Base-by-base conservation (phyloP, 2,888 invertebrate species). In the Scelioninae gen. 2 region DNA sequence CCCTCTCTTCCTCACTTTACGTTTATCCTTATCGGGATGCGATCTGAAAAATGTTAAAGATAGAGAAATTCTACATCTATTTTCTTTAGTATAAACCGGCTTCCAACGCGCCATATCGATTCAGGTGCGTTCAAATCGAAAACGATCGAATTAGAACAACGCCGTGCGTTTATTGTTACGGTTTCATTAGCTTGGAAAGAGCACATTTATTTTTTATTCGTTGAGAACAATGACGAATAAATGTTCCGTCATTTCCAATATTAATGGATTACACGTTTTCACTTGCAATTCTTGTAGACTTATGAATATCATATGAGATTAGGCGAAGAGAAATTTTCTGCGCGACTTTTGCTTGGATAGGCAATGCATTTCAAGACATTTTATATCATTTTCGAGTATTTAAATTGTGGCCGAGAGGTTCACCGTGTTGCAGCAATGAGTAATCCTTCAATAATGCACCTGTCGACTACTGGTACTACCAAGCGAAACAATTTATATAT, bases 11-110 rank as follows among this genome's bases (percentile, higher is more conserved):
- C 39, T 31, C 19, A 31, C 39, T 28, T 9, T 35, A 25, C 37
- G 48, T 22, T 28, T n/a, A 39, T 48, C 41, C 19, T 67, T 50
- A 57, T 57, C 67, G 48, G 10, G 41, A 50, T 19, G 22, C 13
- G 22, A 67, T 67, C 57, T 57, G 25, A 18, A 50, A 50, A 50
- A 48, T 41, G 9, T 19, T n/a, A 15, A 15, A 7, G 45, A 45
- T 25, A 45, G 64, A 45, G 45, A 64, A 64, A 64, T 64, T 64
- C 35, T 37, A 28, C 22, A 2, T 28, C 18, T 64, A 11, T 64
- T 53, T 64, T 64, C 35, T 45, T 7, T 9, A 31, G 9, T 9
- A 31, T 9, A 31, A 39, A 35, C 52, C 43, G 48, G 39, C 28
- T 22, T 39, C 13, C 18, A 3, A 19, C 41, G 50, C 31, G 43